Percentiles rank a stretch among this genome's conserved stretches.
phyloP scores from a whole-genome alignment of 2,888 invertebrate genomes.

The Apotomis capreana region DNA sequence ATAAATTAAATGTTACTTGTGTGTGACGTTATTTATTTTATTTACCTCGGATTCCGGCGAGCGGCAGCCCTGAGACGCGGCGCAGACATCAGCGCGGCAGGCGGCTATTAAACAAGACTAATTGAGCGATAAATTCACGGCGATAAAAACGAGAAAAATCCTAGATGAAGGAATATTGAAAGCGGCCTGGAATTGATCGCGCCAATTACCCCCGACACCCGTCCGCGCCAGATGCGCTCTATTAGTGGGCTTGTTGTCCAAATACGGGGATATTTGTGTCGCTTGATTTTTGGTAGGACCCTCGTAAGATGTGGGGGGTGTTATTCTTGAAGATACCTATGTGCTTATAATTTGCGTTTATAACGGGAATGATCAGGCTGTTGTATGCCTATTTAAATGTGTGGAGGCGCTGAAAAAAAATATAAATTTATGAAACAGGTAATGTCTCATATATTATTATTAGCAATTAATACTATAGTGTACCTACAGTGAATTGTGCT shows the following conservation, averaged over 20 bases:
- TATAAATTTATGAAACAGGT: too few relatives aligned
- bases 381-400: too few relatives aligned
- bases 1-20: not conserved
- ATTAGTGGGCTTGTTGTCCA: conserved; percentile 47
- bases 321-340: not conserved
- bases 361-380: too few relatives aligned
- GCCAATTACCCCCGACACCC: conserved; percentile 78
- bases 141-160: conserved; percentile 75
- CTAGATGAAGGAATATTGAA: conserved; percentile 80
- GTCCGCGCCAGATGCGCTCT: conserved; percentile 73
- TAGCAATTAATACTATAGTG: too few relatives aligned
- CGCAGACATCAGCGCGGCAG: conserved; percentile 83
- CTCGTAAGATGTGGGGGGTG: not conserved
- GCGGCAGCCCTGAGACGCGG: conserved; percentile 74
- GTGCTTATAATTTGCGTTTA: too few relatives aligned
- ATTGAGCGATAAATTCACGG: conserved; percentile 84
- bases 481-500: too few relatives aligned
- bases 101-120: conserved; percentile 85
- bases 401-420: too few relatives aligned
- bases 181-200: conserved; percentile 81
- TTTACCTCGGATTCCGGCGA: not conserved
- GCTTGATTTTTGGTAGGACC: not conserved
- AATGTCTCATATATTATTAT: too few relatives aligned
- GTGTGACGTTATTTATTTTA: not conserved
- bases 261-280: conserved; percentile 16